Base-by-base conservation (phyloP, 1,140 invertebrate species). In the Leguminivora glycinivorella region DNA sequence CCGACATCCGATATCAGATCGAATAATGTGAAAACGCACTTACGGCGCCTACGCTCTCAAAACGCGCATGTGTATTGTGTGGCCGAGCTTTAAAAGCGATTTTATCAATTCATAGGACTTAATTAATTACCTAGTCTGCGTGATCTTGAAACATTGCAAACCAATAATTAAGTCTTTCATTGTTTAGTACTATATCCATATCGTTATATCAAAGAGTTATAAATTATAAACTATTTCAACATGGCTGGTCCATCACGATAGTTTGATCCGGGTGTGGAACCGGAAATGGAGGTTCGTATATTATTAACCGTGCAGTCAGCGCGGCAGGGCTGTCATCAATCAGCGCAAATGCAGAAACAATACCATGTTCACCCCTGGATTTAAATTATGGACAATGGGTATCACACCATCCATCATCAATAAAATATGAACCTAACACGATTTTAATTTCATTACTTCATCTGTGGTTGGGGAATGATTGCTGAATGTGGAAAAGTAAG, bases 311-410 rank as follows among this genome's bases (percentile, higher is more conserved):
- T 69, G 74, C 70, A 74, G 40, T 25, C 56, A 68, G 34, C 31
- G 19, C 22, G 31, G 58, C 40, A 68, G 31, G 71, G 70, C 26
- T 70, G 68, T 76, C 76, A 83, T 87, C 79, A 81, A 87, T 87
- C 84, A 87, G 70, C 24, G 67, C 77, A 87, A 85, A 87, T 77
- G 75, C 76, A 84, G 75, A 83, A 85, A 87, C 80, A 87, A 87
- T 84, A 76, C 58, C 72, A 52, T 52, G 67, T 60, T 63, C 17
- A 67, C 66, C 52, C 52, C 66, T 58, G 63, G 76, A 81, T 81
- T 81, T 79, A 81, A 40, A 43, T 67, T 40, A 67, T 43, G 66
- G 34, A 67, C 66, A 40, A 38, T 77, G 66, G 66, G 25, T 52
- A 47, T 66, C 70, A 66, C 58, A 58, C 52, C 75, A 70, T 77